These are phyloP conservation scores for Melanophora roralis DNA, from an alignment of 2,888 invertebrate species.

Conservation along the genomic window DNA sequence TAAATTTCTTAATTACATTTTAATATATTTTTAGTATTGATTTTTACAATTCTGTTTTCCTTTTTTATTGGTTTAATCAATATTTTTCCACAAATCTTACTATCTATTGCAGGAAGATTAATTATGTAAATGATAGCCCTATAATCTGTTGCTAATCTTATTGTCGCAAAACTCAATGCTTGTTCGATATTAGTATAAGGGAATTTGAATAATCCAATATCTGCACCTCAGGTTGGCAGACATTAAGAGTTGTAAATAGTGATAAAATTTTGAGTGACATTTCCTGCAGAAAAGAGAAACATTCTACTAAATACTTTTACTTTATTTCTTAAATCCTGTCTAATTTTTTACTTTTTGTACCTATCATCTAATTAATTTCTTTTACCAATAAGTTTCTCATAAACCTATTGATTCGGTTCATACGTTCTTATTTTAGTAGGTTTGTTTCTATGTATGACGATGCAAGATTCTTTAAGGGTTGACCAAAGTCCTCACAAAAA, in stretches of 20 bases:
- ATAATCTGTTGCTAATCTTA: conserved; percentile 8
- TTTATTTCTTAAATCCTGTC: conserved; percentile 11
- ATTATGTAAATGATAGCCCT: conserved; percentile 5
- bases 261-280: neutral
- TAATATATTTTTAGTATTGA: conserved; percentile 24
- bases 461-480: neutral
- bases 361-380: conserved; percentile 11
- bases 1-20: conserved; percentile 28
- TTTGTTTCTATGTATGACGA: conserved; percentile 1
- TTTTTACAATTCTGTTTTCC: conserved; percentile 8
- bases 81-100: conserved; percentile 6
- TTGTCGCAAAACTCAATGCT: neutral
- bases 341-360: neutral
- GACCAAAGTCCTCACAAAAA: too few species aligned
- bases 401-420: neutral
- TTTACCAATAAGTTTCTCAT: conserved; percentile 21
- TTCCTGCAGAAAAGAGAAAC: neutral
- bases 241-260: too few species aligned
- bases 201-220: too few species aligned
- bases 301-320: conserved; percentile 1
- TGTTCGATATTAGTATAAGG: neutral
- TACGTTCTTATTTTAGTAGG: neutral
- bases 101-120: conserved; percentile 1
- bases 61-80: conserved; percentile 9
- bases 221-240: too few species aligned